Percentiles rank a stretch among this genome's conserved stretches.
These are phyloP conservation scores for Colius striatus DNA, from an alignment of 2,113 vertebrate genomes.

Conservation along the genomic window DNA sequence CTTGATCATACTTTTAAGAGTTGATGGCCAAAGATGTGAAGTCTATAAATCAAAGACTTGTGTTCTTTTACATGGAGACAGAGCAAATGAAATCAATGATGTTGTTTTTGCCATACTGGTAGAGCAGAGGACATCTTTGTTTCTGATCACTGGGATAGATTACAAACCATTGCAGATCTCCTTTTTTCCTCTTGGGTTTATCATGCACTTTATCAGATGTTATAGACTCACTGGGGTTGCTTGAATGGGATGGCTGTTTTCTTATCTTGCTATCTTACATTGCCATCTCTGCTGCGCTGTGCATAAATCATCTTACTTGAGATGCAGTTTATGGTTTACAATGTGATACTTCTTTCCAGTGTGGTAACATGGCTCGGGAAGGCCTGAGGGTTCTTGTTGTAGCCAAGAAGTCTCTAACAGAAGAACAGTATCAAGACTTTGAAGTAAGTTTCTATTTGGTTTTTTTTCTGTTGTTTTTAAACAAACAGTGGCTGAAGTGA, in stretches of 20 bases:
- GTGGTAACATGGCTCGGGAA: slow-evolving; percentile 97
- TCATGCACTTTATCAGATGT: slow-evolving; percentile 38
- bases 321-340: background rate
- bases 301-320: slow-evolving; percentile 10
- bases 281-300: background rate
- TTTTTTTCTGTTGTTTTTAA: slow-evolving; percentile 6
- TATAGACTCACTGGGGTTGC: background rate
- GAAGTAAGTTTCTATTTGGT: slow-evolving; percentile 80
- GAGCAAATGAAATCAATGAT: background rate
- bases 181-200: background rate
- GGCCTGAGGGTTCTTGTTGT: slow-evolving; percentile 94
- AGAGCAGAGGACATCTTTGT: background rate
- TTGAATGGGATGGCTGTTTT: slow-evolving; percentile 12
- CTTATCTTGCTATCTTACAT: background rate
- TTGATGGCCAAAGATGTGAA: background rate
- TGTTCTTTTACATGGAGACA: background rate
- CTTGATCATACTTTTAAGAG: background rate
- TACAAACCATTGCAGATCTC: background rate
- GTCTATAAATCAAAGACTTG: background rate
- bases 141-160: background rate
- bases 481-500: background rate
- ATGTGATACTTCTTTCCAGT: slow-evolving; percentile 76
- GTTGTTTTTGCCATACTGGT: background rate
- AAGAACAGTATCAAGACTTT: slow-evolving; percentile 97
- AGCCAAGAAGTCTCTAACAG: slow-evolving; percentile 94